phyloP scores from a whole-genome alignment of 2,113 vertebrate species.

The Barbus barbus region DNA sequence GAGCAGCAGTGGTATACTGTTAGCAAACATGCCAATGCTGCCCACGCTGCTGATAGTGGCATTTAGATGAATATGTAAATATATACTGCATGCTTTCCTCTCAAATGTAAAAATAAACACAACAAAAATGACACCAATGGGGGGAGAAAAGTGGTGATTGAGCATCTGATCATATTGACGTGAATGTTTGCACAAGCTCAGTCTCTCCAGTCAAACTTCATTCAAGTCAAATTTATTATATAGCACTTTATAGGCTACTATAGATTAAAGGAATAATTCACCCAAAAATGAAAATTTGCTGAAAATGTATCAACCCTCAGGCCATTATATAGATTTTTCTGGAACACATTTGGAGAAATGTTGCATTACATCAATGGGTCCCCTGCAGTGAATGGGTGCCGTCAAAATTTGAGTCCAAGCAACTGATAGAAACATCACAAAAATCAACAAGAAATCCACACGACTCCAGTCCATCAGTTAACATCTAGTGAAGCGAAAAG shows the following conservation, averaged over 20 bases:
- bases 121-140: background rate
- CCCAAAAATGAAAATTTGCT: background rate
- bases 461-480: too few relatives aligned
- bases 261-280: background rate
- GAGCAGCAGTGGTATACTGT: background rate
- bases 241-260: background rate
- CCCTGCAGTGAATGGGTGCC: too few relatives aligned
- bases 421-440: too few relatives aligned
- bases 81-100: background rate
- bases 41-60: background rate
- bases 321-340: too few relatives aligned
- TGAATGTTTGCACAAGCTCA: background rate
- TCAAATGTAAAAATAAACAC: background rate
- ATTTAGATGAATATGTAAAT: background rate
- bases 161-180: background rate
- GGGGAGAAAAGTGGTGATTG: too few relatives aligned
- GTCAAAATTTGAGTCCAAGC: too few relatives aligned
- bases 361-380: too few relatives aligned
- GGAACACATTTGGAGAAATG: too few relatives aligned
- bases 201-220: too few relatives aligned
- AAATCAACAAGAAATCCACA: too few relatives aligned
- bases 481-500: too few relatives aligned
- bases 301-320: too few relatives aligned
- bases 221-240: background rate
- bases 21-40: background rate